phyloP scores from a whole-genome alignment of 2,113 vertebrate genomes.

The Poecilia latipinna region DNA sequence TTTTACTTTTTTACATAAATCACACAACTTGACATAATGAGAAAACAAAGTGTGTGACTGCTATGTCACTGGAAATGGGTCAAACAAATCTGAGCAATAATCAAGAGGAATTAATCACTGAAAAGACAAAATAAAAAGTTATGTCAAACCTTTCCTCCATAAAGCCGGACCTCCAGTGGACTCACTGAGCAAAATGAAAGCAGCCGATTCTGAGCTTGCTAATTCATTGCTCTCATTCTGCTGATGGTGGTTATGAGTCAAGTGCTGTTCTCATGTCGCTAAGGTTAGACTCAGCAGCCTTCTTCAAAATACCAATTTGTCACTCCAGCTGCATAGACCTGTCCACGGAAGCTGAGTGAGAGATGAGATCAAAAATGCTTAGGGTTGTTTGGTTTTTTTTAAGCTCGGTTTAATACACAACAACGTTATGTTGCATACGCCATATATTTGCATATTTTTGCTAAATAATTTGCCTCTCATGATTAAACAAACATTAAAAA shows the following conservation, averaged over 20 bases:
- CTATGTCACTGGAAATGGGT: background rate
- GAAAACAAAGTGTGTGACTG: background rate
- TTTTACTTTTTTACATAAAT: background rate
- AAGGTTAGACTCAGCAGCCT: constrained; percentile 37
- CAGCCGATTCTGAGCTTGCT: constrained; percentile 25
- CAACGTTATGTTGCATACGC: no score
- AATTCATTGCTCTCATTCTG: constrained; percentile 31
- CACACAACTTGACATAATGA: constrained; percentile 1
- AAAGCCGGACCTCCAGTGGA: background rate
- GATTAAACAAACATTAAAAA: no score
- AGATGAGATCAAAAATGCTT: constrained; percentile 15
- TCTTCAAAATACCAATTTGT: constrained; percentile 45
- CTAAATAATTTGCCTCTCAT: no score
- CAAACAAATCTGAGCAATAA: constrained; percentile 1
- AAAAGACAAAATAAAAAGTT: constrained; percentile 3
- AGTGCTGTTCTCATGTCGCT: constrained; percentile 27
- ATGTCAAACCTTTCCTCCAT: background rate
- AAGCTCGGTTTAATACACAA: background rate
- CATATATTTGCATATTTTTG: no score
- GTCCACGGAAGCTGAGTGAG: constrained; percentile 21
- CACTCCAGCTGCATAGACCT: constrained; percentile 32
- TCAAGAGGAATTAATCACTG: background rate
- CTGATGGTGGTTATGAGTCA: constrained; percentile 38
- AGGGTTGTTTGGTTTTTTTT: background rate
- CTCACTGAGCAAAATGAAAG: constrained; percentile 1